phyloP scores from a whole-genome alignment of 2,797 vertebrate genomes.

The Cygnus olor region DNA sequence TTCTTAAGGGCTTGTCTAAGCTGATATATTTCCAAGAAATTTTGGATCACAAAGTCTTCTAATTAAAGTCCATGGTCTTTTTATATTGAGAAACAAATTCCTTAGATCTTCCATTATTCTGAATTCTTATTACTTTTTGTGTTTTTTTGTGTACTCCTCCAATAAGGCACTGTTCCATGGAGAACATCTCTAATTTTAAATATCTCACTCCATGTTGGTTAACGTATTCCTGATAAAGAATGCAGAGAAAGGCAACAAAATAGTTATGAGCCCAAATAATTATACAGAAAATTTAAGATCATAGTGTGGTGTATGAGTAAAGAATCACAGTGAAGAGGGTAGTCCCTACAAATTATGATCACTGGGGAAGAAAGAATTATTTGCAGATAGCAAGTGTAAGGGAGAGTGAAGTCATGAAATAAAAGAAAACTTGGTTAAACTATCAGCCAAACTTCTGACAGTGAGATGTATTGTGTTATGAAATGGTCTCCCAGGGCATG shows the following conservation, averaged over 20 bases:
- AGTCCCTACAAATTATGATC: neutral
- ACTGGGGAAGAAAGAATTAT: neutral
- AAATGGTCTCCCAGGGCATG: neutral
- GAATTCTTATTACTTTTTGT: neutral
- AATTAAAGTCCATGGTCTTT: neutral
- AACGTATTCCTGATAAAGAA: neutral
- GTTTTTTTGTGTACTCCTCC: neutral
- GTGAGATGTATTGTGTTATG: neutral
- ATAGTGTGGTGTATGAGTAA: neutral
- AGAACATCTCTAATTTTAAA: neutral
- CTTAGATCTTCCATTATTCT: slow-evolving; percentile 3
- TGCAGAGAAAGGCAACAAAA: neutral
- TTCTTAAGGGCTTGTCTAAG: slow-evolving; percentile 3
- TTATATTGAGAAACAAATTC: neutral
- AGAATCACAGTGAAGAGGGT: neutral
- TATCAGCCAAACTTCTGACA: neutral
- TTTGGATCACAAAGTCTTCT: neutral
- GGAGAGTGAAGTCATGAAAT: neutral
- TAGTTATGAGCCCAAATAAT: neutral
- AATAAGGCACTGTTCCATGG: neutral
- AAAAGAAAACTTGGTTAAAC: neutral
- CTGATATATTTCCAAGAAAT: neutral
- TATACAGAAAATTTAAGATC: neutral
- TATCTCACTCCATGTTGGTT: neutral
- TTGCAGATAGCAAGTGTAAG: neutral